phyloP scores from a whole-genome alignment of 2,113 vertebrate species.

The Steatornis caripensis region DNA sequence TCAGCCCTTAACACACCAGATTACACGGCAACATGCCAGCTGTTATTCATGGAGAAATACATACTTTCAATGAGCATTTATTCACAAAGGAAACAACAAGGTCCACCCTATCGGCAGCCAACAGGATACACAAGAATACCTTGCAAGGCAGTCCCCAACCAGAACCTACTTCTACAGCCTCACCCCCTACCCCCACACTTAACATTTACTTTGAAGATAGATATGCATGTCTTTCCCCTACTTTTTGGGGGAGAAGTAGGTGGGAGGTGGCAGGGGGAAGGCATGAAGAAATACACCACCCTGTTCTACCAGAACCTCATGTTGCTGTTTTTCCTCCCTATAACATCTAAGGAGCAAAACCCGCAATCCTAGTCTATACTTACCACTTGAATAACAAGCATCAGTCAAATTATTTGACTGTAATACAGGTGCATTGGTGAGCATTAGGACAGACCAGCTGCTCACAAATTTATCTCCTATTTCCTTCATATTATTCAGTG shows the following conservation, averaged over 20 bases:
- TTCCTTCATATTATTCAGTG: not conserved
- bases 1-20: not conserved
- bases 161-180: not conserved
- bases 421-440: not conserved
- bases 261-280: not conserved
- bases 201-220: not conserved
- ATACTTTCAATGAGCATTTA: not conserved
- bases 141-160: not conserved
- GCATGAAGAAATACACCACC: not conserved
- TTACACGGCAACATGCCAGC: not conserved
- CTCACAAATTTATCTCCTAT: not conserved
- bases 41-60: not conserved
- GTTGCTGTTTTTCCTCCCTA: not conserved
- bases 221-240: too few relatives aligned
- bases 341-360: not conserved
- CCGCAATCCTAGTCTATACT: not conserved
- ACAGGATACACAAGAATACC: accelerated
- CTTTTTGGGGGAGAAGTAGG: not conserved
- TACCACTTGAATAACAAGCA: not conserved
- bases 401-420: not conserved
- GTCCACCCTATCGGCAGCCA: not conserved
- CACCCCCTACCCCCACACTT: not conserved
- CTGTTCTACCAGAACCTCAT: not conserved
- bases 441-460: not conserved
- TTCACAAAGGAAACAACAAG: not conserved